Evolutionary conservation across 2,888 invertebrate genomes (phyloP).

Genomic region (Nymphalis polychloros): DNA sequence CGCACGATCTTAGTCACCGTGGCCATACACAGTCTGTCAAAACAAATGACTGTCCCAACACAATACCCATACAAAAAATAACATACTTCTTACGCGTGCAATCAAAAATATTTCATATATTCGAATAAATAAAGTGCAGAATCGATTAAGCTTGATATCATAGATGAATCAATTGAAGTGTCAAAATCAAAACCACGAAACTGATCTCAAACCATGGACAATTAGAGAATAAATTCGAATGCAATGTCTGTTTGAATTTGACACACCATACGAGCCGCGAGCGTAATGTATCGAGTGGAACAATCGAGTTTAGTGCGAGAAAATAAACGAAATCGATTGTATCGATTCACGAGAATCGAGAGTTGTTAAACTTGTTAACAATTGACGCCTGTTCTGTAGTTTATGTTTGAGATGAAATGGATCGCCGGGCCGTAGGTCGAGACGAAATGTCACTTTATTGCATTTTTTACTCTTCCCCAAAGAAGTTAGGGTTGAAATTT

Average conservation of each 20-base stretch:
- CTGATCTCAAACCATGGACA: slow-evolving; percentile 51
- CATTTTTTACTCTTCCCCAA: slow-evolving; percentile 40
- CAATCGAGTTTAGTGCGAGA: slow-evolving; percentile 71
- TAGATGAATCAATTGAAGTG: slow-evolving; percentile 62
- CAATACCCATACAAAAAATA: slow-evolving; percentile 47
- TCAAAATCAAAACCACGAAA: slow-evolving; percentile 63
- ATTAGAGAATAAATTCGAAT: slow-evolving; percentile 55
- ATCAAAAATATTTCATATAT: slow-evolving; percentile 42
- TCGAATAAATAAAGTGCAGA: slow-evolving; percentile 45
- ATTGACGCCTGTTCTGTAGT: slow-evolving; percentile 77
- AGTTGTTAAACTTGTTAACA: slow-evolving; percentile 79
- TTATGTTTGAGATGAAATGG: slow-evolving; percentile 79
- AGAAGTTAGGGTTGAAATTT: slow-evolving; percentile 48
- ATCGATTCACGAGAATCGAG: slow-evolving; percentile 77
- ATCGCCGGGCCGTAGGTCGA: slow-evolving; percentile 76
- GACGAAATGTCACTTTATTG: slow-evolving; percentile 36
- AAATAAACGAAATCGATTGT: slow-evolving; percentile 76
- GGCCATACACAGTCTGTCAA: slow-evolving; percentile 76
- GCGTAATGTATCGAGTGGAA: slow-evolving; percentile 65
- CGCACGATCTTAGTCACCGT: slow-evolving; percentile 75
- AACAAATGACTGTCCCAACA: slow-evolving; percentile 66
- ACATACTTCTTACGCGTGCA: slow-evolving; percentile 28
- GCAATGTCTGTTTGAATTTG: slow-evolving; percentile 49
- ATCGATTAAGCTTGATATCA: slow-evolving; percentile 36
- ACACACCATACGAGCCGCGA: slow-evolving; percentile 54